phyloP scores from a whole-genome alignment of 2,797 vertebrate genomes.

The Setipinna tenuifilis region DNA sequence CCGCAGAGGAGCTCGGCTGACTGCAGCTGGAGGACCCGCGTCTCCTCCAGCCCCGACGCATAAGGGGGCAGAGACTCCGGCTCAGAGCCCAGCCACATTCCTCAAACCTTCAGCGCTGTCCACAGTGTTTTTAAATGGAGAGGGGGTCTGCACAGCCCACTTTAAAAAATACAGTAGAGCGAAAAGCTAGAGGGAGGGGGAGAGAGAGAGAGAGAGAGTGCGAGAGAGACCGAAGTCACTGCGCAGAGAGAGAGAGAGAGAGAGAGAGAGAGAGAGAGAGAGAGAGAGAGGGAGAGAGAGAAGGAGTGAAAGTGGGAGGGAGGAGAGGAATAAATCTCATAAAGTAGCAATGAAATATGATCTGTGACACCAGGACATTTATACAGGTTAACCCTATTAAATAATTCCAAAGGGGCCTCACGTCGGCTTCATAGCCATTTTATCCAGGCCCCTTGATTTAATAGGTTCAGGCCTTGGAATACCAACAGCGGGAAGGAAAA shows the following conservation, averaged over 20 bases:
- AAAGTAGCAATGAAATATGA: slow-evolving; percentile 58
- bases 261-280: no score
- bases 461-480: slow-evolving; percentile 24
- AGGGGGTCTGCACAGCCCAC: neutral
- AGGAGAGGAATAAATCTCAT: slow-evolving; percentile 42
- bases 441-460: slow-evolving; percentile 24
- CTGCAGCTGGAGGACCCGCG: neutral
- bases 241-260: no score
- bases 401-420: slow-evolving; percentile 42
- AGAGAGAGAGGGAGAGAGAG: no score
- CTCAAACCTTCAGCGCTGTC: slow-evolving; percentile 4
- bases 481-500: slow-evolving; percentile 39
- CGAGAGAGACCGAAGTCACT: neutral
- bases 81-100: neutral
- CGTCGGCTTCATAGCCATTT: slow-evolving; percentile 38
- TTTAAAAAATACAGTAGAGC: neutral
- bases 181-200: neutral
- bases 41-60: neutral
- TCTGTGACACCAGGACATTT: slow-evolving; percentile 50
- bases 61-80: neutral
- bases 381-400: slow-evolving; percentile 58
- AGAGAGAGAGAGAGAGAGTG: neutral
- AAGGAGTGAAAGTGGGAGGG: neutral
- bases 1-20: neutral
- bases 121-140: slow-evolving; percentile 23